Conservation (phyloP, 2,797 vertebrate species). For the Phaenicophaeus curvirostris region DNA sequence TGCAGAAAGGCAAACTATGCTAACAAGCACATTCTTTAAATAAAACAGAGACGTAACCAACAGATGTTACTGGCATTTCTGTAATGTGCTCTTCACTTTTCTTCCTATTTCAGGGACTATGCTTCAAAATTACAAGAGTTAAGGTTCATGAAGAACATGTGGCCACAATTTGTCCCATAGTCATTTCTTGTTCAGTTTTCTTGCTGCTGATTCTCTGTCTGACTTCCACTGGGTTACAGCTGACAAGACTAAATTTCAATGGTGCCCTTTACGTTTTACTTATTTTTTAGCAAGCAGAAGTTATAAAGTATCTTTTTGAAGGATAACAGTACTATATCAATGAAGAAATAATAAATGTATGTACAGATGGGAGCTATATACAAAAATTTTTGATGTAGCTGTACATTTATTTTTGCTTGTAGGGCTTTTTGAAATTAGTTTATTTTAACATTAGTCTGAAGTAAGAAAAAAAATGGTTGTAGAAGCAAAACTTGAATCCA, state of each 20-base stretch:
- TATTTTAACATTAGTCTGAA: constrained; percentile 24
- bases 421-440: neutral
- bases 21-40: neutral
- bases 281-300: neutral
- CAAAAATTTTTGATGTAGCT: neutral
- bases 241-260: neutral
- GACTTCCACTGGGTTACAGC: neutral
- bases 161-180: neutral
- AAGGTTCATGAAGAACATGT: neutral
- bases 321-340: neutral
- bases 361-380: neutral
- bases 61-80: neutral
- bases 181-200: neutral
- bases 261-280: neutral
- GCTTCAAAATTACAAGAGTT: neutral
- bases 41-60: neutral
- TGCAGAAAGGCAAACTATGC: neutral
- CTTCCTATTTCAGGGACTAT: neutral
- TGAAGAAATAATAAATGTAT: neutral
- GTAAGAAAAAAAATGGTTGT: constrained; percentile 4
- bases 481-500: constrained; percentile 5
- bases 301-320: neutral
- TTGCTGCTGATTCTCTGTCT: neutral
- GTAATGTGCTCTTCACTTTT: neutral
- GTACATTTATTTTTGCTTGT: neutral